Conservation (phyloP, 2,113 vertebrate species). For the Pseudolaguvia tuberculata region DNA sequence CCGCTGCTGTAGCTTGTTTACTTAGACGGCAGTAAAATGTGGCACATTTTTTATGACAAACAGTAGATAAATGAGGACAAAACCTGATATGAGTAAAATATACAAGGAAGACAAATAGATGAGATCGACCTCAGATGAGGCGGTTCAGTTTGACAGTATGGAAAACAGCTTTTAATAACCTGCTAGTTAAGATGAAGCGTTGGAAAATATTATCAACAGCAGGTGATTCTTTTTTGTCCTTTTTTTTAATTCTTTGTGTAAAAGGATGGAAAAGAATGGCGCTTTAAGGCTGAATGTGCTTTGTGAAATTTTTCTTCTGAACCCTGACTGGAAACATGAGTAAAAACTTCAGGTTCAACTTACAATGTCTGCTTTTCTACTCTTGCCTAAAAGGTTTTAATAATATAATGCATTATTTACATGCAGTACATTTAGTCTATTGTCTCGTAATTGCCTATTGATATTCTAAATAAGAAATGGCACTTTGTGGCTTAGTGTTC, state of each 20-base stretch:
- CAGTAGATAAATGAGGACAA: conserved; percentile 4
- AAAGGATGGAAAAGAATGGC: conserved; percentile 33
- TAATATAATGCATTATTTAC: conserved; percentile 30
- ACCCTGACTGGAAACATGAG: conserved; percentile 22
- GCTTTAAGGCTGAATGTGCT: conserved; percentile 23
- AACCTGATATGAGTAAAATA: conserved; percentile 19
- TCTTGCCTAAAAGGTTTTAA: conserved; percentile 4
- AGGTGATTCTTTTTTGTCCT: conserved; percentile 26
- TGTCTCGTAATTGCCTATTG: conserved; percentile 39
- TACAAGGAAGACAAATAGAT: conserved; percentile 13
- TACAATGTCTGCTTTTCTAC: conserved; percentile 5
- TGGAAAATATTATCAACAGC: conserved; percentile 28
- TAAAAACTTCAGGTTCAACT: background rate
- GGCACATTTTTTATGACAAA: conserved; percentile 26
- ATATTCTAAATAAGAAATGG: conserved; percentile 38
- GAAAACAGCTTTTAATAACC: conserved; percentile 23
- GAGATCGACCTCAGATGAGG: conserved; percentile 10
- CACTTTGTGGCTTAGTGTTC: conserved; percentile 11
- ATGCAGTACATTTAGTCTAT: conserved; percentile 24
- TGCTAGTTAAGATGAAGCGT: conserved; percentile 19
- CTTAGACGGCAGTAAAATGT: background rate
- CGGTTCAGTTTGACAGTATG: conserved; percentile 34
- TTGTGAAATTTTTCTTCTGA: conserved; percentile 33
- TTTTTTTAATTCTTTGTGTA: conserved; percentile 45
- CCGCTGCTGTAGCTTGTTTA: conserved; percentile 33